phyloP scores from a whole-genome alignment of 2,888 invertebrate genomes.

The Sarcophaga carnaria region DNA sequence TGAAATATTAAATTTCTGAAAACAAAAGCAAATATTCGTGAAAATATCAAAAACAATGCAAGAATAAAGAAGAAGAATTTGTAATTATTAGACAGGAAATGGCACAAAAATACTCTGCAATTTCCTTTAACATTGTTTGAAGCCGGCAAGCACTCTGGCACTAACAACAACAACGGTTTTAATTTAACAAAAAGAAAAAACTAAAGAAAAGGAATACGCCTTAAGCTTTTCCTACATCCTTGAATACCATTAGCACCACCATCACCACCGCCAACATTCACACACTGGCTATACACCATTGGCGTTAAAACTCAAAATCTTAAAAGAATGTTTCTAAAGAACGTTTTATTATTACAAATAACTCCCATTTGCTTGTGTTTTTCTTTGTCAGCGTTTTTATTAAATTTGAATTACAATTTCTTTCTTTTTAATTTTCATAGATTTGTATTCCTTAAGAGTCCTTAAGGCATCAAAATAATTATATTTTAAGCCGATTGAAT shows the following conservation, averaged over 20 bases:
- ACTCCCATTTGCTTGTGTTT: conserved; percentile 43
- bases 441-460: background rate
- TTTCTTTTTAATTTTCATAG: background rate
- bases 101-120: conserved; percentile 64
- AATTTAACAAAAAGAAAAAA: conserved; percentile 28
- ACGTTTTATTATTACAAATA: conserved; percentile 56
- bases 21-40: conserved; percentile 25
- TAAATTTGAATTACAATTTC: background rate
- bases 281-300: conserved; percentile 12
- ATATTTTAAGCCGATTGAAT: conserved; percentile 21
- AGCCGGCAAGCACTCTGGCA: conserved; percentile 10
- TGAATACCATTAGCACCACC: conserved; percentile 41
- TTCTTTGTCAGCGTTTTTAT: too few relatives aligned
- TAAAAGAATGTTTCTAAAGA: conserved; percentile 42
- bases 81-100: conserved; percentile 69
- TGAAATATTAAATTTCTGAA: conserved; percentile 17
- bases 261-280: conserved; percentile 4
- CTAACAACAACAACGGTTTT: conserved; percentile 17
- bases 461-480: background rate
- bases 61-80: conserved; percentile 54
- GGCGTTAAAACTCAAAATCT: background rate
- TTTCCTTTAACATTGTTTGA: conserved; percentile 58
- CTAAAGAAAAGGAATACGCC: conserved; percentile 28
- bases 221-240: conserved; percentile 55
- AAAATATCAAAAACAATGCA: conserved; percentile 38